Percentiles rank a stretch among this genome's conserved stretches.
Conservation (phyloP, 1,140 invertebrate genomes). For the Drosophila gunungcola region DNA sequence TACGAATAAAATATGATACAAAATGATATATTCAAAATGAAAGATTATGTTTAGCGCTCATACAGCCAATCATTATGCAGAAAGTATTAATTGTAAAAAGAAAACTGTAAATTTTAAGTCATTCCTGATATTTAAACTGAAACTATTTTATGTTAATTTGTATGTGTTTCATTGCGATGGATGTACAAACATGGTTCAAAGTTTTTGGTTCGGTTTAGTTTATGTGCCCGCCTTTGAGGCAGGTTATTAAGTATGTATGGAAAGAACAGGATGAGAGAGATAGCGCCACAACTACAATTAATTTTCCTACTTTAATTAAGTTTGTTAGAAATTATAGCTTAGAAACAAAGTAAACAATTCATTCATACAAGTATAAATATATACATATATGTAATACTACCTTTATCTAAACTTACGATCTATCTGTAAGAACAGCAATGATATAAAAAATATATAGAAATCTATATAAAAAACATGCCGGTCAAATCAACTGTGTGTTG, state of each 20-base stretch:
- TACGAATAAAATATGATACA: slow-evolving; percentile 65
- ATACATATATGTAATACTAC: slow-evolving; percentile 33
- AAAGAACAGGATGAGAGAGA: slow-evolving; percentile 13
- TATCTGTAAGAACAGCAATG: slow-evolving; percentile 51
- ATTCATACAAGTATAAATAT: slow-evolving; percentile 54
- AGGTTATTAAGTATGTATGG: slow-evolving; percentile 10
- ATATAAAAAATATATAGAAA: slow-evolving; percentile 48
- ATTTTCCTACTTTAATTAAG: slow-evolving; percentile 76
- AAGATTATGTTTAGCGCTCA: slow-evolving; percentile 26
- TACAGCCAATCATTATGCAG: slow-evolving; percentile 24
- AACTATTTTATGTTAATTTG: slow-evolving; percentile 19
- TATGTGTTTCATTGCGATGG: slow-evolving; percentile 28
- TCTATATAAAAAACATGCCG: slow-evolving; percentile 58
- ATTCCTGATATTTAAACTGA: slow-evolving; percentile 68
- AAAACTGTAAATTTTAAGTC: slow-evolving; percentile 66
- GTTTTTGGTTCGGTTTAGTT: slow-evolving; percentile 21
- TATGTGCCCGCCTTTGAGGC: slow-evolving; percentile 67
- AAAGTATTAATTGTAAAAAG: slow-evolving; percentile 60
- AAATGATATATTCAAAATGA: slow-evolving; percentile 44
- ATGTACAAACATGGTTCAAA: slow-evolving; percentile 43
- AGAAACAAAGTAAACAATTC: slow-evolving; percentile 62
- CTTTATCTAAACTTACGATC: slow-evolving; percentile 40
- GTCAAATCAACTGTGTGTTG: slow-evolving; percentile 83
- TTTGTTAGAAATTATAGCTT: slow-evolving; percentile 78
- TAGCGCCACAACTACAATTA: slow-evolving; percentile 77